These are phyloP conservation scores for Ochropleura leucogaster DNA, from an alignment of 2,888 invertebrate genomes.

Conservation along the genomic window DNA sequence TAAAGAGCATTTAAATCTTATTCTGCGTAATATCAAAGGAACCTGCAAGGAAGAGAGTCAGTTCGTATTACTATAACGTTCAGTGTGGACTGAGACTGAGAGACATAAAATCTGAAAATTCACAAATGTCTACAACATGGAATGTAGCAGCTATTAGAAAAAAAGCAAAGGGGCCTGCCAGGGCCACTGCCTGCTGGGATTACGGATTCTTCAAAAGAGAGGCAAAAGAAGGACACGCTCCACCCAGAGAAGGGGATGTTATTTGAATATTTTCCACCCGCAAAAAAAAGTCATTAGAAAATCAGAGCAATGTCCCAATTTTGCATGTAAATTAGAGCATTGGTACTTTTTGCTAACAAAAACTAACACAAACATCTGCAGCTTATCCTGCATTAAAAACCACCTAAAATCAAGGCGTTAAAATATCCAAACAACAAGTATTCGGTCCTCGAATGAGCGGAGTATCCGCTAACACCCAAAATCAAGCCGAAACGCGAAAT, in stretches of 20 bases:
- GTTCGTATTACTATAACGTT: not conserved
- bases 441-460: conserved; percentile 20
- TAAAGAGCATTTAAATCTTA: not conserved
- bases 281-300: conserved; percentile 17
- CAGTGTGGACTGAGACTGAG: too few relatives aligned
- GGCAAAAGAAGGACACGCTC: too few relatives aligned
- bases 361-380: not conserved
- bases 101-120: conserved; percentile 14
- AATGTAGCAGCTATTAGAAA: conserved; percentile 13
- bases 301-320: conserved; percentile 14
- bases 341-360: conserved; percentile 5
- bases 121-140: conserved; percentile 32
- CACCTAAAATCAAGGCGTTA: not conserved
- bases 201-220: too few relatives aligned
- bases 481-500: conserved; percentile 47
- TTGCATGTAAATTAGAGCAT: conserved; percentile 45
- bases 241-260: too few relatives aligned
- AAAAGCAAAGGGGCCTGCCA: too few relatives aligned
- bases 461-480: conserved; percentile 39
- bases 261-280: too few relatives aligned
- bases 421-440: conserved; percentile 24
- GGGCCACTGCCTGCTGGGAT: too few relatives aligned
- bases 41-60: not conserved
- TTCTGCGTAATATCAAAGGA: too few relatives aligned
- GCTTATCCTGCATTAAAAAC: not conserved